Percentiles rank a stretch among this genome's conserved stretches.
Conservation (phyloP, 2,888 invertebrate genomes). For the Lithophane semibrunnea region DNA sequence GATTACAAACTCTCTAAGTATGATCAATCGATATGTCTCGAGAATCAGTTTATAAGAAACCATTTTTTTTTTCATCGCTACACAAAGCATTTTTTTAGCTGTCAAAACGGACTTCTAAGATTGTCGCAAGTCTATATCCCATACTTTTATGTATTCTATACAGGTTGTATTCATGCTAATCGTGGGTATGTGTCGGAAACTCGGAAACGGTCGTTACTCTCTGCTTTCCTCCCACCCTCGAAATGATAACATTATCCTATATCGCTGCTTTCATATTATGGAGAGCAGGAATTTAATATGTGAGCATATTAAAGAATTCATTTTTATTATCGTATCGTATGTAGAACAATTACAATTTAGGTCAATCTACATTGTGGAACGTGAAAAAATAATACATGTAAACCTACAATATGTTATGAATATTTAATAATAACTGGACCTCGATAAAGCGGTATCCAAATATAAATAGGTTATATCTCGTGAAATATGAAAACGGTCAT, state of each 20-base stretch:
- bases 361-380: not conserved
- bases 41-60: too few species aligned
- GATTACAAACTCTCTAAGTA: too few species aligned
- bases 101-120: too few species aligned
- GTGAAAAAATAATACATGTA: not conserved
- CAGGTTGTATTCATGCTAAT: slow-evolving; percentile 4
- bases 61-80: too few species aligned
- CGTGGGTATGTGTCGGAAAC: not conserved
- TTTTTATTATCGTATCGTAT: not conserved
- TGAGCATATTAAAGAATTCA: not conserved
- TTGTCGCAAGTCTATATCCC: not conserved
- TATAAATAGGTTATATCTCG: not conserved
- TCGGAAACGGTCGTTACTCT: slow-evolving; percentile 31
- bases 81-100: too few species aligned
- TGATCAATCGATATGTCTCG: too few species aligned
- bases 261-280: slow-evolving; percentile 3
- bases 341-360: not conserved
- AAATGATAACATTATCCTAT: slow-evolving; percentile 48
- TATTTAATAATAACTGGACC: not conserved
- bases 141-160: not conserved
- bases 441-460: not conserved
- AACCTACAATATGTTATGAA: not conserved
- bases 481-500: not conserved
- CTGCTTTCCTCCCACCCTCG: slow-evolving; percentile 17
- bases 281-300: slow-evolving; percentile 37